phyloP scores from a whole-genome alignment of 2,113 vertebrate species.

The Centropus unirufus region DNA sequence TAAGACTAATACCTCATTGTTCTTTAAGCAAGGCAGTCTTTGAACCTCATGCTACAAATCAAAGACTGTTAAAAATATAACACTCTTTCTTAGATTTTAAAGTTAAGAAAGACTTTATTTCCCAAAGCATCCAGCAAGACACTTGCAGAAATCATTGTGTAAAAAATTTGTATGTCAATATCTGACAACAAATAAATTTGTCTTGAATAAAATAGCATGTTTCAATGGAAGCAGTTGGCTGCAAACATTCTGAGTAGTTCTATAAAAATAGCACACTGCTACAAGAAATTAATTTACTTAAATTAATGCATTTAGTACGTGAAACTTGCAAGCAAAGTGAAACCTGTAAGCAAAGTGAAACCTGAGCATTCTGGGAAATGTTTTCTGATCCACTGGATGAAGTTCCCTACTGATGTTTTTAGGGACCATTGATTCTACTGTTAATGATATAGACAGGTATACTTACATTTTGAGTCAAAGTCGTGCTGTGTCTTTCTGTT shows the following conservation, averaged over 20 bases:
- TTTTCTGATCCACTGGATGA: not conserved
- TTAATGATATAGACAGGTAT: not conserved
- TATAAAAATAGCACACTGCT: not conserved
- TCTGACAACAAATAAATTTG: not conserved
- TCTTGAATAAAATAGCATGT: not conserved
- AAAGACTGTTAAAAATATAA: not conserved
- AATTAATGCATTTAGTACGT: not conserved
- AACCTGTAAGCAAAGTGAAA: too few relatives aligned
- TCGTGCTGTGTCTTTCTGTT: not conserved
- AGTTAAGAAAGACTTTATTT: not conserved
- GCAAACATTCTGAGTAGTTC: not conserved
- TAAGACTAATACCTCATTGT: not conserved
- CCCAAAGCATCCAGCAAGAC: not conserved
- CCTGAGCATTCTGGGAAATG: not conserved
- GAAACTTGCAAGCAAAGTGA: not conserved
- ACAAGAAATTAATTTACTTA: not conserved
- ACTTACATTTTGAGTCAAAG: not conserved
- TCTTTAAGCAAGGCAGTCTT: not conserved
- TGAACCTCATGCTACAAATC: not conserved
- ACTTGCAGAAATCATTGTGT: not conserved
- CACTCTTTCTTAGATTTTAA: not conserved
- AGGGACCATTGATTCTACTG: not conserved
- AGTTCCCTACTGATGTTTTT: not conserved
- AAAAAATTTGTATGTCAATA: not conserved
- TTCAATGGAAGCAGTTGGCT: not conserved